These are phyloP conservation scores for Cryptocephalus primarius DNA, from an alignment of 2,888 invertebrate genomes.

Conservation along the genomic window DNA sequence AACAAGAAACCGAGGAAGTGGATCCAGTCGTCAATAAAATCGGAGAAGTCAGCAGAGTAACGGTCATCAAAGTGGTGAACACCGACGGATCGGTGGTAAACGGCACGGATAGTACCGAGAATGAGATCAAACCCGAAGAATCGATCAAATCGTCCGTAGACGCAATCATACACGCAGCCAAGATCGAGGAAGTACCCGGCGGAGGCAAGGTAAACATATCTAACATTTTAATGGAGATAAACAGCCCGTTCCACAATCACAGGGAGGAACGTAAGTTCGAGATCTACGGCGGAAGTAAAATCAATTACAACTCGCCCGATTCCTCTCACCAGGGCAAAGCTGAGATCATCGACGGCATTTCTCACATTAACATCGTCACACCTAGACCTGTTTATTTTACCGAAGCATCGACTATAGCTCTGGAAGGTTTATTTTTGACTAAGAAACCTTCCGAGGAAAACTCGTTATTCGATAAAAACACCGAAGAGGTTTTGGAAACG, in stretches of 20 bases:
- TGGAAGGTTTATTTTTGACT: slow-evolving; percentile 53
- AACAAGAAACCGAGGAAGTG: slow-evolving; percentile 46
- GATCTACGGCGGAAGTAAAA: slow-evolving; percentile 36
- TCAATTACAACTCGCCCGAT: slow-evolving; percentile 25
- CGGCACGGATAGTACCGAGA: slow-evolving; percentile 11
- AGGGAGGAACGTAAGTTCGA: slow-evolving; percentile 26
- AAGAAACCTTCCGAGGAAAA: background rate
- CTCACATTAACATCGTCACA: slow-evolving; percentile 31
- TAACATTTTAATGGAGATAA: slow-evolving; percentile 11
- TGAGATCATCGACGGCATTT: slow-evolving; percentile 30
- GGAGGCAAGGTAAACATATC: slow-evolving; percentile 14
- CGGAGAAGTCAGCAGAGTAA: slow-evolving; percentile 58
- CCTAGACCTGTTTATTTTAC: slow-evolving; percentile 29
- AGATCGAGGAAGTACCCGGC: slow-evolving; percentile 16
- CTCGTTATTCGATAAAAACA: background rate
- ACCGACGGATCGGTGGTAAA: slow-evolving; percentile 27
- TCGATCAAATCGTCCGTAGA: slow-evolving; percentile 9
- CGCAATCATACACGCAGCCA: slow-evolving; percentile 13
- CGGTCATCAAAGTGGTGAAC: slow-evolving; percentile 56
- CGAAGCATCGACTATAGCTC: slow-evolving; percentile 54
- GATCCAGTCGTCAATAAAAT: slow-evolving; percentile 53
- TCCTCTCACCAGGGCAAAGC: slow-evolving; percentile 25
- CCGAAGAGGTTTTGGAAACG: slow-evolving; percentile 31
- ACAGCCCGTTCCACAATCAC: background rate
- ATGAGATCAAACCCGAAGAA: slow-evolving; percentile 12